Conservation (phyloP, 2,888 invertebrate species). For the Cristatella mucedo region DNA sequence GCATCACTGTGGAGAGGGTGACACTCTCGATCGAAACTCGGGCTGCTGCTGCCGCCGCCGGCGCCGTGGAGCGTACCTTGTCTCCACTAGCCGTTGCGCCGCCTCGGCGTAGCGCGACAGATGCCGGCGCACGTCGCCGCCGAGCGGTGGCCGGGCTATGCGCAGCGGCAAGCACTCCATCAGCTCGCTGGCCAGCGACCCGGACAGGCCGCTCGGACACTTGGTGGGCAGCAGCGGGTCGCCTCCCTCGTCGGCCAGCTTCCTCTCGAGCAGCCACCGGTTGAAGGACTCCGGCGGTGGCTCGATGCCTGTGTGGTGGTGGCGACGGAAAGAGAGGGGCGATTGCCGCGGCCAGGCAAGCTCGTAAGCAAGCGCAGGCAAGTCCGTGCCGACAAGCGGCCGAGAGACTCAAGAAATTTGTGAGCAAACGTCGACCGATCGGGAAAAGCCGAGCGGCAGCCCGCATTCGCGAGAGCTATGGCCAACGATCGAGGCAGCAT, state of each 20-base stretch:
- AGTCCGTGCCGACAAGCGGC: too few species aligned
- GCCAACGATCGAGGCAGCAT: too few species aligned
- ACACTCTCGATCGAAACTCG: too few species aligned
- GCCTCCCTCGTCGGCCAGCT: slow-evolving; percentile 70
- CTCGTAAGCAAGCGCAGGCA: too few species aligned
- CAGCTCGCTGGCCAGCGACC: slow-evolving; percentile 87
- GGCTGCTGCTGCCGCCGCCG: too few species aligned
- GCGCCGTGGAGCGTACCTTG: slow-evolving; percentile 47
- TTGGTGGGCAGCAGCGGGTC: slow-evolving; percentile 80
- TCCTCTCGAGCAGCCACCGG: slow-evolving; percentile 83
- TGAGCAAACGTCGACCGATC: not conserved
- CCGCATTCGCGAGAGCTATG: too few species aligned
- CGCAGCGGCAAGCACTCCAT: slow-evolving; percentile 96
- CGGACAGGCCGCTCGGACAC: slow-evolving; percentile 78
- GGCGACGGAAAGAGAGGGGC: too few species aligned
- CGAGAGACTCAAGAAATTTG: slow-evolving; percentile 10
- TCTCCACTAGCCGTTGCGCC: slow-evolving; percentile 88
- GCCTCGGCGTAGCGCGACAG: slow-evolving; percentile 83
- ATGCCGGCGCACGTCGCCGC: slow-evolving; percentile 85
- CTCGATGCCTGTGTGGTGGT: slow-evolving; percentile 67
- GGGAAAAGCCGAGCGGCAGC: too few species aligned
- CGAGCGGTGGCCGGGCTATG: slow-evolving; percentile 81
- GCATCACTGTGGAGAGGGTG: too few species aligned
- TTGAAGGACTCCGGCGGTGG: slow-evolving; percentile 91
- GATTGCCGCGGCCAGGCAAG: too few species aligned